Evolutionary conservation across 2,888 invertebrate species (phyloP).

Genomic region (Acleris cristana): DNA sequence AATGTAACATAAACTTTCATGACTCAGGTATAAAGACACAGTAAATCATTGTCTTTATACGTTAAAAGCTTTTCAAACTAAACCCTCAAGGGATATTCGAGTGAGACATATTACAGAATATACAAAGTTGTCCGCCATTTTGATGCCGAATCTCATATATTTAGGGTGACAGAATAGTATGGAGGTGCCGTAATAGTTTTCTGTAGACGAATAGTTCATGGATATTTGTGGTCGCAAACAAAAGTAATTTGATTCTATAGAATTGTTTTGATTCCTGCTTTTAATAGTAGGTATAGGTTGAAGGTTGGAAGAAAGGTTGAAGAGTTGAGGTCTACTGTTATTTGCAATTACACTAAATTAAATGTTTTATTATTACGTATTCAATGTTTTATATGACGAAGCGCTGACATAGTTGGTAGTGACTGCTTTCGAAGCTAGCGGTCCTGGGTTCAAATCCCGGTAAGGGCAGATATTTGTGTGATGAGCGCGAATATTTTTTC

Average conservation of each 20-base stretch:
- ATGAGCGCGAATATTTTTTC: no score
- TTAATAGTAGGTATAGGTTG: no score
- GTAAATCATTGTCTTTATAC: slow-evolving; percentile 24
- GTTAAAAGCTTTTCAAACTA: slow-evolving; percentile 18
- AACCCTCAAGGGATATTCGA: not conserved
- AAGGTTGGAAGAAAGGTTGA: no score
- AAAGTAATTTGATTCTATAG: not conserved
- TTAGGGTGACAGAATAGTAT: not conserved
- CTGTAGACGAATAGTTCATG: not conserved
- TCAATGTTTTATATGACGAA: no score
- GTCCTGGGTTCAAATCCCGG: no score
- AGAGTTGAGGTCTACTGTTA: no score
- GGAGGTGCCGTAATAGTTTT: not conserved
- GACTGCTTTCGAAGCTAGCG: no score
- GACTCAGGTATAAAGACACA: not conserved
- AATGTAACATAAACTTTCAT: not conserved
- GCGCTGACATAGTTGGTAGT: no score
- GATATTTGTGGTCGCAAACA: not conserved
- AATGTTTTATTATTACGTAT: no score
- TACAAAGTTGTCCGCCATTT: not conserved
- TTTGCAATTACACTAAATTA: no score
- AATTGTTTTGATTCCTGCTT: no score
- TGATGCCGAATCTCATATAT: not conserved
- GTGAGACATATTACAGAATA: not conserved
- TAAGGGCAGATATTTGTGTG: no score